Percentiles rank a stretch among this genome's conserved stretches.
Evolutionary conservation across 2,888 invertebrate species (phyloP).

Genomic region (Fissipunctia ypsillon): DNA sequence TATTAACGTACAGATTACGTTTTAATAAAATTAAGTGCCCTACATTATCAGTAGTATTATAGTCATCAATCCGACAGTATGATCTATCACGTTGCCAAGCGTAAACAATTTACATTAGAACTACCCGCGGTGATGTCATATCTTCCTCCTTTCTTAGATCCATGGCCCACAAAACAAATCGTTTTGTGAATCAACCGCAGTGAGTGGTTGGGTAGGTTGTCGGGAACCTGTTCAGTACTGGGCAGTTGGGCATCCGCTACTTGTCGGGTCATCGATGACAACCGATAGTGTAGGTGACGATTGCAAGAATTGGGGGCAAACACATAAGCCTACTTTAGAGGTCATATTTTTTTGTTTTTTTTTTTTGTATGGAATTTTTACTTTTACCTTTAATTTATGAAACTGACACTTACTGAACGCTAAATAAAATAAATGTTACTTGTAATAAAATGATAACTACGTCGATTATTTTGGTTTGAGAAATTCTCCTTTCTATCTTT

Average conservation of each 20-base stretch:
- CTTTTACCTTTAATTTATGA: slow-evolving; percentile 18
- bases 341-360: slow-evolving; percentile 42
- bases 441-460: background rate
- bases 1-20: background rate
- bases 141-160: slow-evolving; percentile 32
- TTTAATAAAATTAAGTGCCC: background rate
- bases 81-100: background rate
- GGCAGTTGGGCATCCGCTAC: slow-evolving; percentile 79
- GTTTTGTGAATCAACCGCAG: slow-evolving; percentile 55
- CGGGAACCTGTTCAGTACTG: slow-evolving; percentile 74
- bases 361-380: slow-evolving; percentile 13
- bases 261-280: slow-evolving; percentile 65
- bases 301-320: slow-evolving; percentile 49
- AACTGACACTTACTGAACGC: slow-evolving; percentile 21
- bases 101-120: background rate
- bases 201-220: slow-evolving; percentile 67
- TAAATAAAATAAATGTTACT: slow-evolving; percentile 19
- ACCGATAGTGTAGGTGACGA: slow-evolving; percentile 47
- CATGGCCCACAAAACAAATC: slow-evolving; percentile 35
- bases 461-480: background rate
- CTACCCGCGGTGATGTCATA: slow-evolving; percentile 20
- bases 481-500: background rate
- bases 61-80: background rate
- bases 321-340: slow-evolving; percentile 53
- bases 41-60: background rate